These are phyloP conservation scores for Amphiduros pacificus DNA, from an alignment of 2,888 invertebrate genomes.

Conservation along the genomic window DNA sequence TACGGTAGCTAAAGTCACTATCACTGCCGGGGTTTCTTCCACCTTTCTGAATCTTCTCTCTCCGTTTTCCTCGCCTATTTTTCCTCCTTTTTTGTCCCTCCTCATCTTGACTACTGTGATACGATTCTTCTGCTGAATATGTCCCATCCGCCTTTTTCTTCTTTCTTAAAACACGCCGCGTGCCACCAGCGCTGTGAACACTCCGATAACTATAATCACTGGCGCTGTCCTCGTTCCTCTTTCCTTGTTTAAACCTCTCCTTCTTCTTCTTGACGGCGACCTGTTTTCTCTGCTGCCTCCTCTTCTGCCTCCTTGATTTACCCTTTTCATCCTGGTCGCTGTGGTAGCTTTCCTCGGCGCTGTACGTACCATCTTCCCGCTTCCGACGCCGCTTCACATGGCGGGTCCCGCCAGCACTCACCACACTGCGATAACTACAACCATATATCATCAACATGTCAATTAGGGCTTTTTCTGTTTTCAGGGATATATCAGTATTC, in stretches of 20 bases:
- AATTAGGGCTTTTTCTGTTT: too few relatives aligned
- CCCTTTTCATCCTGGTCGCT: constrained; percentile 20
- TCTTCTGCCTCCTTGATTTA: constrained; percentile 11
- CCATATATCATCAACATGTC: too few relatives aligned
- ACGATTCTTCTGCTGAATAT: constrained; percentile 49
- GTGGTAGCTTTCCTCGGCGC: constrained; percentile 50
- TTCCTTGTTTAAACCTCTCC: constrained; percentile 33
- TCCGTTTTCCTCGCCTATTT: constrained; percentile 45
- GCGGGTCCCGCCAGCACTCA: constrained; percentile 52
- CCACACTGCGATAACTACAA: constrained; percentile 40
- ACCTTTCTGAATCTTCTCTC: constrained; percentile 29
- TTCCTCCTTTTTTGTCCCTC: constrained; percentile 49
- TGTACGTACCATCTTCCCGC: constrained; percentile 50
- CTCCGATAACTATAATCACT: constrained; percentile 54
- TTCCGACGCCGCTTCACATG: constrained; percentile 42
- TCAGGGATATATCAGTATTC: too few relatives aligned
- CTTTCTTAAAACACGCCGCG: constrained; percentile 48
- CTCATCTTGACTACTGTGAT: constrained; percentile 51
- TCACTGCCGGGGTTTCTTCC: constrained; percentile 48
- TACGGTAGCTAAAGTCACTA: constrained; percentile 55
- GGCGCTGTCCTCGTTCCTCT: constrained; percentile 44
- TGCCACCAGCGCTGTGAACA: constrained; percentile 51
- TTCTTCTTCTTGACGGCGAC: constrained; percentile 28
- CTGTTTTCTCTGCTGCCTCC: constrained; percentile 3
- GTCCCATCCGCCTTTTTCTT: constrained; percentile 51